Base-by-base conservation (phyloP, 2,888 invertebrate genomes). In the Lucinisca nassula region DNA sequence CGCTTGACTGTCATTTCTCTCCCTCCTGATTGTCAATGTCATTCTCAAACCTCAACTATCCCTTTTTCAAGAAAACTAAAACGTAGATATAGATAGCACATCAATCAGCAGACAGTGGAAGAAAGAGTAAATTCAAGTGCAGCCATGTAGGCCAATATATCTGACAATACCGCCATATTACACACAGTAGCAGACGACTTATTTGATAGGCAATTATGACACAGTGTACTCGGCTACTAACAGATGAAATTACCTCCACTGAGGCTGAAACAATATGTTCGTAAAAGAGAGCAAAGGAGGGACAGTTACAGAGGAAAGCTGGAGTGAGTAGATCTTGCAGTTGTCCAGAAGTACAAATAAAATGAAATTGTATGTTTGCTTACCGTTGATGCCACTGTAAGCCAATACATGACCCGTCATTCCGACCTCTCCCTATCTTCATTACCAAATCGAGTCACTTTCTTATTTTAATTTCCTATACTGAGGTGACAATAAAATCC, bases 401-500 rank as follows among this genome's bases (percentile, higher is more conserved):
- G 76, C 40, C 74, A 85, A 35, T 37, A 85, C 67, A 70, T 38
- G 35, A 45, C 79, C 70, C 84, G 80, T 87, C 84, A 75, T 74
- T 35, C 73, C 75, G 81, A 81, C 55, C 37, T 55, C 73, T 38
- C 67, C 73, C 61, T 40, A 84, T 92, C 92, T 86, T 92, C 93
- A 93, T 93, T 93, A 93, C 92, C 81, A 83, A 87, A 90, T 88
- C 90, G 89, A 86, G 82, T 88, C 85, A 92, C 91, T 92, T 94
- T 92, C 93, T 92, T 92, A 92, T 93, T 93, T 92, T 91, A 91
- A 91, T 92, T 92, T 92, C 87, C 90, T 88, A 88, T 84, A 87
- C 75, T 87, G 84, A 86, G 87, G 90, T 88, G 88, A 92, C 90
- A 92, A 91, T 91, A 90, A 91, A 90, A 89, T 92, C 91, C 87